Evolutionary conservation across 2,797 vertebrate genomes (phyloP).

Genomic region (Coendou prehensilis): DNA sequence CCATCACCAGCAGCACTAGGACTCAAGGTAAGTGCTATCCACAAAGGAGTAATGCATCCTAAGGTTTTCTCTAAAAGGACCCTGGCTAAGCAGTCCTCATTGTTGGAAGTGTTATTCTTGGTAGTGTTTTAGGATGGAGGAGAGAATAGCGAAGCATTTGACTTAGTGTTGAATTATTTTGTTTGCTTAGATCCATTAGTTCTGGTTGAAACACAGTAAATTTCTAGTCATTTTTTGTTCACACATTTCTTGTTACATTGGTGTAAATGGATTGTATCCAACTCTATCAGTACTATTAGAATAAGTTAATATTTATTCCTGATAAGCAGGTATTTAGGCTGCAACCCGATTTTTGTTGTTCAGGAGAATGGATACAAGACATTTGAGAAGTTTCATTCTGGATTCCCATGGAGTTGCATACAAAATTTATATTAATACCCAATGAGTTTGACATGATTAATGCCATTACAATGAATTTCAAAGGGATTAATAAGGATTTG

Average conservation of each 20-base stretch:
- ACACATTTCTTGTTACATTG: not conserved
- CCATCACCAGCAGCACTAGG: not conserved
- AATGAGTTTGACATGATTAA: constrained; percentile 85
- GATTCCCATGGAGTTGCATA: constrained; percentile 83
- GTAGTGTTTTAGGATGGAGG: constrained; percentile 35
- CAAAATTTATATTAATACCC: constrained; percentile 85
- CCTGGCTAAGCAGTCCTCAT: not conserved
- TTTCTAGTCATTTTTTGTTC: constrained; percentile 46
- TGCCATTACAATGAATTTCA: constrained; percentile 86
- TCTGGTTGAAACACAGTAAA: constrained; percentile 55
- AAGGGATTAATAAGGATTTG: constrained; percentile 88
- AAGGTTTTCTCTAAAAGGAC: not conserved
- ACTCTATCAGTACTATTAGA: constrained; percentile 57
- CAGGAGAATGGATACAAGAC: constrained; percentile 32
- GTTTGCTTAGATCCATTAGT: constrained; percentile 73
- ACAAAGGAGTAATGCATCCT: not conserved
- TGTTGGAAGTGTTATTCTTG: constrained; percentile 43
- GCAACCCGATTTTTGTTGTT: constrained; percentile 51
- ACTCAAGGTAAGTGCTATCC: not conserved
- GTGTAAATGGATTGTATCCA: constrained; percentile 55
- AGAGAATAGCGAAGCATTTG: constrained; percentile 52
- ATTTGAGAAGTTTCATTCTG: constrained; percentile 60
- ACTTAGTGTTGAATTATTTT: constrained; percentile 68
- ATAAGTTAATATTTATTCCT: constrained; percentile 63
- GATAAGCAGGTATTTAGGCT: constrained; percentile 61